phyloP scores from a whole-genome alignment of 1,140 invertebrate genomes.

The Drosophila simulans region DNA sequence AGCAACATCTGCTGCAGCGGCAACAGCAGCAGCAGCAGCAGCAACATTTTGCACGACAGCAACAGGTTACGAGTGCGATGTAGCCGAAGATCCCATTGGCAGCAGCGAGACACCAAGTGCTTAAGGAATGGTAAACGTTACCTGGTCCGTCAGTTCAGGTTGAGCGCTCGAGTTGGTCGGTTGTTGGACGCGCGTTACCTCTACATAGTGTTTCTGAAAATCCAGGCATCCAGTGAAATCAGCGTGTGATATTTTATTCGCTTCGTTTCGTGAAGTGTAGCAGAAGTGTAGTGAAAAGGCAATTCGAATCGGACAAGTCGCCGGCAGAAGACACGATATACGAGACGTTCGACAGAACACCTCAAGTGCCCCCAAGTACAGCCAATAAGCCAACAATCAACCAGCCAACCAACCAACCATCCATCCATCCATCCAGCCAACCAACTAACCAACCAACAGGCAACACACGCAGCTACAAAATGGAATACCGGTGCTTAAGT shows the following conservation, averaged over 20 bases:
- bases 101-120: constrained; percentile 59
- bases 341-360: constrained; percentile 41
- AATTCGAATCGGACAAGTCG: constrained; percentile 32
- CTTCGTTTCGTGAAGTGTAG: constrained; percentile 45
- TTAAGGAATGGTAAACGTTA: constrained; percentile 84
- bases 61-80: constrained; percentile 54
- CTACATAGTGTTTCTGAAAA: constrained; percentile 3
- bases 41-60: constrained; percentile 42
- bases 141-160: constrained; percentile 80
- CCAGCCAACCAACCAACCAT: constrained; percentile 1
- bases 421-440: neutral
- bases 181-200: constrained; percentile 42
- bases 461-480: constrained; percentile 68
- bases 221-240: constrained; percentile 11
- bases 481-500: constrained; percentile 84
- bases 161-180: constrained; percentile 82
- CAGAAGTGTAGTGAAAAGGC: constrained; percentile 46
- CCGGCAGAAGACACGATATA: constrained; percentile 29
- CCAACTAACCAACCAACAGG: constrained; percentile 33
- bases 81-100: constrained; percentile 33
- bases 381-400: constrained; percentile 54
- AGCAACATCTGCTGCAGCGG: constrained; percentile 14
- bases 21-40: constrained; percentile 28
- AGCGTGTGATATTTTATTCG: constrained; percentile 2
- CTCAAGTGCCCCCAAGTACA: constrained; percentile 59